phyloP scores from a whole-genome alignment of 2,797 vertebrate species.

The Coracias cyanogaster region DNA sequence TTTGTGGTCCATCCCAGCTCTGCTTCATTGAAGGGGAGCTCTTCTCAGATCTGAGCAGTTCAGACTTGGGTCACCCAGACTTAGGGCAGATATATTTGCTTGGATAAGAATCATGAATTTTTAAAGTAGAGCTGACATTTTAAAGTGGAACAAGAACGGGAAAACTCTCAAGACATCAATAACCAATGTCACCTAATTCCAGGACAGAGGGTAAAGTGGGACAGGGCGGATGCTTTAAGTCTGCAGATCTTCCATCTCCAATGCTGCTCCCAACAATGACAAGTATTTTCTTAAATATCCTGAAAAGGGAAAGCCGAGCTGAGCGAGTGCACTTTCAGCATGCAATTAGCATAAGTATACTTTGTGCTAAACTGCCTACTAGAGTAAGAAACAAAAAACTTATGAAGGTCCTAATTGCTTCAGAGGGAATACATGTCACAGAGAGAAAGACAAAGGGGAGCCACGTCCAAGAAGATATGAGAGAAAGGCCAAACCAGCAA shows the following conservation, averaged over 20 bases:
- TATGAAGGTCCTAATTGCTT: constrained; percentile 57
- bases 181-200: not conserved
- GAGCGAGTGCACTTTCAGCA: not conserved
- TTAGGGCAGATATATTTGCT: not conserved
- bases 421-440: constrained; percentile 40
- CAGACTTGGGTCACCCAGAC: not conserved
- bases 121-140: not conserved
- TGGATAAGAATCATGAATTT: not conserved
- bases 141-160: not conserved
- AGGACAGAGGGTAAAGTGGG: not conserved
- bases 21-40: not conserved
- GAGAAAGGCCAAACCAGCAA: constrained; percentile 68
- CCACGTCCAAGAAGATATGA: constrained; percentile 65
- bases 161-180: not conserved
- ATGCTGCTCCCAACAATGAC: not conserved
- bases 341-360: constrained; percentile 66
- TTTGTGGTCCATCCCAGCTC: not conserved
- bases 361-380: constrained; percentile 50
- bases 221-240: not conserved
- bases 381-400: constrained; percentile 67
- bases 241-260: not conserved
- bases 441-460: constrained; percentile 71
- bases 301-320: not conserved
- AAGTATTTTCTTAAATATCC: constrained; percentile 9
- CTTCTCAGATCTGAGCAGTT: not conserved